phyloP scores from a whole-genome alignment of 2,888 invertebrate species.

The Oscheius sp. region DNA sequence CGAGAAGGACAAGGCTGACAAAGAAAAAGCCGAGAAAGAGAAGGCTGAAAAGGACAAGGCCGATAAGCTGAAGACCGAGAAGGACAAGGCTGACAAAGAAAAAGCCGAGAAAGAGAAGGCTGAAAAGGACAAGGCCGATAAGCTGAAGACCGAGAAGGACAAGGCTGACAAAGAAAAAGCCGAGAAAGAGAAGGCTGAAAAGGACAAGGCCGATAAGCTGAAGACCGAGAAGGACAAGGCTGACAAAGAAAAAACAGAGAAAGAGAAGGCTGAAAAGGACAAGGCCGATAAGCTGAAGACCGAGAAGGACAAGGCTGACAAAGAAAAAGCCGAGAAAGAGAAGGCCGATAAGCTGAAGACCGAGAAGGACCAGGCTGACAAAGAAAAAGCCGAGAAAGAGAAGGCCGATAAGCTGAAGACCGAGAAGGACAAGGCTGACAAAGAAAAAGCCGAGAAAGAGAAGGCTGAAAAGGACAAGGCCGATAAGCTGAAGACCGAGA shows the following conservation, averaged over 20 bases:
- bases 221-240: conserved; percentile 8
- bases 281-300: conserved; percentile 5
- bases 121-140: conserved; percentile 1
- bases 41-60: conserved; percentile 7
- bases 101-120: conserved; percentile 10
- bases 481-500: conserved; percentile 12
- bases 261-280: conserved; percentile 20
- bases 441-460: conserved; percentile 7
- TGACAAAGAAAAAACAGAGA: not conserved
- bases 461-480: conserved; percentile 17
- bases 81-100: conserved; percentile 4
- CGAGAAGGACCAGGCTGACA: conserved; percentile 7
- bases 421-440: conserved; percentile 1
- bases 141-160: conserved; percentile 19
- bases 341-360: not conserved
- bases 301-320: conserved; percentile 5
- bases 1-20: not conserved
- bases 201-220: conserved; percentile 10
- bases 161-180: conserved; percentile 2
- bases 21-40: conserved; percentile 18
- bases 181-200: conserved; percentile 14
- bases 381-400: conserved; percentile 10
- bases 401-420: conserved; percentile 10
- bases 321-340: conserved; percentile 4
- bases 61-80: conserved; percentile 6